Evolutionary conservation across 1,140 invertebrate genomes (phyloP).

Genomic region (Trichogramma pretiosum): DNA sequence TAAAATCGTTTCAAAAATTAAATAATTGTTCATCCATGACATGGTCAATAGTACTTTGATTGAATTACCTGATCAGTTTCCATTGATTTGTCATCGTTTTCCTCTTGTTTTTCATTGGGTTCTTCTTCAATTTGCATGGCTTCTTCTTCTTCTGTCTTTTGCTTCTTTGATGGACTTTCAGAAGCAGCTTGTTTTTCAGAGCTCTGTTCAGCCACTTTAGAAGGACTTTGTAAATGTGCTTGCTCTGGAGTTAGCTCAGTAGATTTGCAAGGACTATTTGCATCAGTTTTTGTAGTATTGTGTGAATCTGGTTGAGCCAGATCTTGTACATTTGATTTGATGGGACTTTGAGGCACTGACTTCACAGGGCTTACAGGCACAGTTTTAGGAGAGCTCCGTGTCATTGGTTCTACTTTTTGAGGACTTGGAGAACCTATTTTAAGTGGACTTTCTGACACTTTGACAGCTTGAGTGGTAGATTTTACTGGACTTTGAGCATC

Average conservation of each 20-base stretch:
- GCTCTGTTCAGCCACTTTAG: slow-evolving; percentile 1
- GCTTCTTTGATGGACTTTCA: slow-evolving; percentile 8
- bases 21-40: slow-evolving; percentile 9
- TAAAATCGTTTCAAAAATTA: slow-evolving; percentile 21
- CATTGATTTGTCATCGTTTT: slow-evolving; percentile 9
- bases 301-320: too few species aligned
- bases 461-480: not conserved
- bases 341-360: not conserved
- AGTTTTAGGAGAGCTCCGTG: not conserved
- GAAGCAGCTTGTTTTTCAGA: not conserved
- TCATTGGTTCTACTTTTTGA: not conserved
- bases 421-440: slow-evolving; percentile 15
- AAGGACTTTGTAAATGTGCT: not conserved
- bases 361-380: slow-evolving; percentile 3
- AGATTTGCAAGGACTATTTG: slow-evolving; percentile 4
- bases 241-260: slow-evolving; percentile 7
- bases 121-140: slow-evolving; percentile 3
- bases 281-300: not conserved
- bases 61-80: slow-evolving; percentile 21
- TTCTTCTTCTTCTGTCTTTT: slow-evolving; percentile 3
- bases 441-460: not conserved
- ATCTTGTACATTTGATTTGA: not conserved
- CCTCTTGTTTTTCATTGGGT: not conserved
- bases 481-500: slow-evolving; percentile 12
- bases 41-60: not conserved